phyloP scores from a whole-genome alignment of 2,113 vertebrate species.

The Ciconia stormi region DNA sequence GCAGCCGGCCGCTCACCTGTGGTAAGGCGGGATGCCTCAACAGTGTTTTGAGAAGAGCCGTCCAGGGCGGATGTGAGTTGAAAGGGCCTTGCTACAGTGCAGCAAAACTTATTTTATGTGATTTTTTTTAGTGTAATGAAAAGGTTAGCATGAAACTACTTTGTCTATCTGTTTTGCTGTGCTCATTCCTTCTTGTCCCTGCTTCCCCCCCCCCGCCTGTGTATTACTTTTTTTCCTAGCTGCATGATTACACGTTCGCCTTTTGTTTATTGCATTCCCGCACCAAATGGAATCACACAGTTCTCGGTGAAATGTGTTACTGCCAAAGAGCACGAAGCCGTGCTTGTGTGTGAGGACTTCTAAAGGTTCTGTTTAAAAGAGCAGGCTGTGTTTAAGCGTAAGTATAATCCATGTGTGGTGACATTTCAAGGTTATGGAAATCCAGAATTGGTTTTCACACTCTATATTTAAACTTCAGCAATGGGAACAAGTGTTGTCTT shows the following conservation, averaged over 20 bases:
- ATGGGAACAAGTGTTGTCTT: constrained; percentile 10
- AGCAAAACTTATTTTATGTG: neutral
- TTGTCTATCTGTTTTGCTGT: neutral
- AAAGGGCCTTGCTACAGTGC: neutral
- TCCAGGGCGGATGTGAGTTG: neutral
- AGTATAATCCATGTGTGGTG: neutral
- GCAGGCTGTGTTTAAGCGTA: neutral
- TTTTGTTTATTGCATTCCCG: neutral
- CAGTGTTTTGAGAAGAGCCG: neutral
- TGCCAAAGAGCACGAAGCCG: neutral
- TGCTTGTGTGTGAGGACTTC: neutral
- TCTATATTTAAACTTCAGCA: neutral
- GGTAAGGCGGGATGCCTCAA: neutral
- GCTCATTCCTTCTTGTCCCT: neutral
- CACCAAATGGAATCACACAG: neutral
- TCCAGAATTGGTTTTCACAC: neutral
- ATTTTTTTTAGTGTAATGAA: neutral
- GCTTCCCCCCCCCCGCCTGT: neutral
- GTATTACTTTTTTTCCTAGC: neutral
- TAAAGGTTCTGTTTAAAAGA: constrained; percentile 5
- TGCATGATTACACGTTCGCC: neutral
- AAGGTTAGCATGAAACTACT: neutral
- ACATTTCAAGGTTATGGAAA: constrained; percentile 55
- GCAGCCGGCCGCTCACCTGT: neutral
- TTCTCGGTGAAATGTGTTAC: neutral